A percentile compares a stretch with the other conserved stretches of the same genome.
Conservation (phyloP, 2,888 invertebrate species). For the Athalia circularis region DNA sequence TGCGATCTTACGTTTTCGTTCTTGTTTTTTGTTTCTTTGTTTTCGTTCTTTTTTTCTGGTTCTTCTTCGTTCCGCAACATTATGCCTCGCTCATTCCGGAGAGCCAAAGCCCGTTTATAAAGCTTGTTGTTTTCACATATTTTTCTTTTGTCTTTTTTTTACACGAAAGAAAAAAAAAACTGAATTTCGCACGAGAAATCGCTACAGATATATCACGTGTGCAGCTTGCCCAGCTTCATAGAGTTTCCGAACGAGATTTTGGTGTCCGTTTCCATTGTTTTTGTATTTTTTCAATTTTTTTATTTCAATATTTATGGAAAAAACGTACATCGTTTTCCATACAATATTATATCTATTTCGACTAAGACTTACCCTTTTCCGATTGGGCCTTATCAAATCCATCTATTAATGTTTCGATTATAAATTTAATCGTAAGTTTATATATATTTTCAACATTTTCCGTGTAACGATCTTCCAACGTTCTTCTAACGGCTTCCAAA, state of each 20-base stretch:
- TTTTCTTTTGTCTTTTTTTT: too few species aligned
- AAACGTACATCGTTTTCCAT: background rate
- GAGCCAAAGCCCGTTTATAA: too few species aligned
- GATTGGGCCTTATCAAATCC: conserved; percentile 81
- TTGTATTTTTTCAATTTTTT: background rate
- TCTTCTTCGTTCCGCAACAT: too few species aligned
- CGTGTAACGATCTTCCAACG: conserved; percentile 91
- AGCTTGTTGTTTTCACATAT: too few species aligned
- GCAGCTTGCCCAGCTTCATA: too few species aligned
- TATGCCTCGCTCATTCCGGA: too few species aligned
- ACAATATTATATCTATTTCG: conserved; percentile 2
- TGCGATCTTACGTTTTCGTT: too few species aligned
- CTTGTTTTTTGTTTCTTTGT: too few species aligned
- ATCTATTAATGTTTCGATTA: conserved; percentile 87
- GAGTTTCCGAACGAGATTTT: background rate
- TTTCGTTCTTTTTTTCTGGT: too few species aligned
- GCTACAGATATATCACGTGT: too few species aligned
- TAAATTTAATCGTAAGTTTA: conserved; percentile 90
- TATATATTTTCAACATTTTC: conserved; percentile 93
- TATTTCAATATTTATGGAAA: background rate
- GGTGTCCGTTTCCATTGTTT: background rate
- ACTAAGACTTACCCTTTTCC: conserved; percentile 58
- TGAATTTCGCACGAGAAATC: too few species aligned
- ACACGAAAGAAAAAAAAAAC: too few species aligned
- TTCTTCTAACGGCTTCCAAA: conserved; percentile 88